These are phyloP conservation scores for Rhagoletis pomonella DNA, from an alignment of 1,140 invertebrate genomes.

Conservation along the genomic window DNA sequence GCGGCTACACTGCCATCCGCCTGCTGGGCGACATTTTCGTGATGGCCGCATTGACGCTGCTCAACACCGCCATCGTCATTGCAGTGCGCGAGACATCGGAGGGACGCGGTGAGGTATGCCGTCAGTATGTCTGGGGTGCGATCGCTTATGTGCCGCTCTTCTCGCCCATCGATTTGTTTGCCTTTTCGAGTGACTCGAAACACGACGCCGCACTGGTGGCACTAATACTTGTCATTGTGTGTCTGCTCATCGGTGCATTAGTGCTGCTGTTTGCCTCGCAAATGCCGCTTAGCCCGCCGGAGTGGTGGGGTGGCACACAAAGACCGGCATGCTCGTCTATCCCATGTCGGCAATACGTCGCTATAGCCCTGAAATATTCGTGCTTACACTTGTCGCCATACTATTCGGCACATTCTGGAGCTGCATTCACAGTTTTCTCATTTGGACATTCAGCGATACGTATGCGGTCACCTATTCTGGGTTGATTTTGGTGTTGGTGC, in stretches of 20 bases:
- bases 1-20: constrained; percentile 82
- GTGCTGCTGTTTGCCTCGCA: constrained; percentile 69
- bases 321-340: constrained; percentile 82
- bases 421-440: constrained; percentile 84
- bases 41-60: constrained; percentile 80
- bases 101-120: constrained; percentile 85
- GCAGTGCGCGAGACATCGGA: constrained; percentile 86
- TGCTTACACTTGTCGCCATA: constrained; percentile 81
- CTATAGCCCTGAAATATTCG: constrained; percentile 82
- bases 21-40: constrained; percentile 86
- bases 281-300: constrained; percentile 85
- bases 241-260: constrained; percentile 72
- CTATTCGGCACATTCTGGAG: constrained; percentile 86
- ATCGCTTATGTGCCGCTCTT: constrained; percentile 83
- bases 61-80: constrained; percentile 86
- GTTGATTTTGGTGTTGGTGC: constrained; percentile 80
- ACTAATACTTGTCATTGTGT: constrained; percentile 79
- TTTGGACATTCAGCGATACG: constrained; percentile 75
- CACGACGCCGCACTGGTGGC: constrained; percentile 59
- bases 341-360: constrained; percentile 84
- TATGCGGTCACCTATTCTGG: constrained; percentile 63
- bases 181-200: constrained; percentile 59
- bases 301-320: constrained; percentile 87
- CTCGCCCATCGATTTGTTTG: constrained; percentile 79
- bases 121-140: constrained; percentile 85